phyloP scores from a whole-genome alignment of 2,888 invertebrate species.

The Tinea trinotella region DNA sequence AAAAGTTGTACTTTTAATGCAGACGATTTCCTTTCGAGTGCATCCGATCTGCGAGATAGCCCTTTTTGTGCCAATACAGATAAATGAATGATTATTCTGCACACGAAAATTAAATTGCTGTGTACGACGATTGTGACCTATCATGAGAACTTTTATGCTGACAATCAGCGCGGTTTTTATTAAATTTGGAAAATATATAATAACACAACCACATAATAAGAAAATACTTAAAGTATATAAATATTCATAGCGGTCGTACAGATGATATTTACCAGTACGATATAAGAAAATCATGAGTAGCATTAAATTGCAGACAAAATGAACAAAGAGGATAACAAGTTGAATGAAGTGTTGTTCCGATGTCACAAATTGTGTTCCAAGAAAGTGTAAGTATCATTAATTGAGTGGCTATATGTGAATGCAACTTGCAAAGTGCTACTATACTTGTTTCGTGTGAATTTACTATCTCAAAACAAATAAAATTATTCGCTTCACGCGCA shows the following conservation, averaged over 20 bases:
- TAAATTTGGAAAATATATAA: too few species aligned
- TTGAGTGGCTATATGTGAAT: conserved; percentile 6
- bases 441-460: conserved; percentile 53
- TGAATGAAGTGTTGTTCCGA: background rate
- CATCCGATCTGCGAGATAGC: conserved; percentile 2
- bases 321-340: background rate
- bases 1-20: conserved; percentile 30
- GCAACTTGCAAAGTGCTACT: conserved; percentile 30
- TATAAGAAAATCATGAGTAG: too few species aligned
- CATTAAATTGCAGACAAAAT: background rate
- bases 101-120: conserved; percentile 23
- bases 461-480: conserved; percentile 46
- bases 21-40: conserved; percentile 28
- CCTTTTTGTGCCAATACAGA: conserved; percentile 31
- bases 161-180: too few species aligned
- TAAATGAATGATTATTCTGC: conserved; percentile 28
- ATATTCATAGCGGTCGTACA: too few species aligned
- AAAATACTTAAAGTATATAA: too few species aligned
- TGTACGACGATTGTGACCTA: background rate
- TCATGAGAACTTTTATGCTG: background rate
- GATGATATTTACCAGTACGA: too few species aligned
- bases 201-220: too few species aligned
- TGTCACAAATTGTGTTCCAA: background rate
- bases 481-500: conserved; percentile 31
- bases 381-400: conserved; percentile 7